Evolutionary conservation across 2,797 vertebrate species (phyloP).

Genomic region (Microctenopoma lineatum): DNA sequence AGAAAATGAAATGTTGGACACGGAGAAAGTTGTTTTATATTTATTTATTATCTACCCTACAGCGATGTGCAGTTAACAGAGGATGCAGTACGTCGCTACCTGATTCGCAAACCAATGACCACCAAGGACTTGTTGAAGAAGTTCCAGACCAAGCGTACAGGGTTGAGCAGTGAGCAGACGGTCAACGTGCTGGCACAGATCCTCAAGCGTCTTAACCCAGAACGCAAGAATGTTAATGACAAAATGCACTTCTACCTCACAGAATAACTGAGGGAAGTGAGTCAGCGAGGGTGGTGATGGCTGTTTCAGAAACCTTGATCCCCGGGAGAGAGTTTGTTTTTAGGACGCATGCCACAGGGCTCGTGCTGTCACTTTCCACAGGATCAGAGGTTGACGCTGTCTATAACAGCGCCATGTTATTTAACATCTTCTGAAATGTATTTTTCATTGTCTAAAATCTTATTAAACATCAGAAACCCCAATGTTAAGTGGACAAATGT

Average conservation of each 20-base stretch:
- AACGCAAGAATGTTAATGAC: conserved; percentile 92
- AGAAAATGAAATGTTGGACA: neutral
- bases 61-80: conserved; percentile 94
- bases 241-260: conserved; percentile 98
- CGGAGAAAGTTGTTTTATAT: neutral
- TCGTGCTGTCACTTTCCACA: neutral
- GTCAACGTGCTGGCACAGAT: conserved; percentile 95
- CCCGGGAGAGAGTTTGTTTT: neutral
- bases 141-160: conserved; percentile 95
- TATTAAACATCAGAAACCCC: neutral
- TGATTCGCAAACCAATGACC: conserved; percentile 95
- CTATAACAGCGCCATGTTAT: neutral
- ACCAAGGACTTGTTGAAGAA: conserved; percentile 96
- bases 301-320: neutral
- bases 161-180: conserved; percentile 94
- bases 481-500: neutral
- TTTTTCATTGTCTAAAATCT: conserved; percentile 19
- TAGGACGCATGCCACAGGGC: neutral
- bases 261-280: conserved; percentile 75
- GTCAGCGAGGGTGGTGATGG: no score
- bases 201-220: conserved; percentile 93
- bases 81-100: conserved; percentile 91
- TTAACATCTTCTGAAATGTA: conserved; percentile 6
- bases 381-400: neutral
- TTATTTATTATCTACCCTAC: neutral